Evolutionary conservation across 2,113 vertebrate species (phyloP).

Genomic region (Gopherus flavomarginatus): DNA sequence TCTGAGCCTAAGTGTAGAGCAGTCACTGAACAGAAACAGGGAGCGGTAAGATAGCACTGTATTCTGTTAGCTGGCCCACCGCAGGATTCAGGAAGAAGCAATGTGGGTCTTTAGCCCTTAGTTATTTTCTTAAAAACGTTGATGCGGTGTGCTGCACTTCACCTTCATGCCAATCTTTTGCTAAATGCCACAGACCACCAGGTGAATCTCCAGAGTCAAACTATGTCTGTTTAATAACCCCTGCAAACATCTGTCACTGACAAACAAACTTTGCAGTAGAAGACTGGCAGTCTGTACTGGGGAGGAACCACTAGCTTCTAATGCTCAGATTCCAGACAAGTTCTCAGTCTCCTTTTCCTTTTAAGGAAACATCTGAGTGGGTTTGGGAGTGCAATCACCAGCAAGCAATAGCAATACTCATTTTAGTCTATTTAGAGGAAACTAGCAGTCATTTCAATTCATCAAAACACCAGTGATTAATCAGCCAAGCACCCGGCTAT

Average conservation of each 20-base stretch:
- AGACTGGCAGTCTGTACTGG: neutral
- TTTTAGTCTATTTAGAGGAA: conserved; percentile 81
- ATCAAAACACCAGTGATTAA: conserved; percentile 74
- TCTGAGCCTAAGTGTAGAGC: neutral
- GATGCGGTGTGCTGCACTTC: neutral
- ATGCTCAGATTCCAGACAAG: conserved; percentile 63
- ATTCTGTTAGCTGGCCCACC: neutral
- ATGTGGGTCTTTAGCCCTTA: neutral
- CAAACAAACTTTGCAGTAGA: neutral
- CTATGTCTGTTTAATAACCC: neutral
- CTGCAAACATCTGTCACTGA: neutral
- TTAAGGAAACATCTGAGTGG: conserved; percentile 81
- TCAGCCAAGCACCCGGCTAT: conserved; percentile 66
- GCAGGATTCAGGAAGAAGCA: neutral
- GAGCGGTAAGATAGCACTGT: neutral
- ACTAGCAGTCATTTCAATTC: conserved; percentile 70
- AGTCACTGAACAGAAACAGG: neutral
- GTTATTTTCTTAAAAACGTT: neutral
- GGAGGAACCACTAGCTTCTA: neutral
- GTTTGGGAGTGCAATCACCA: conserved; percentile 54
- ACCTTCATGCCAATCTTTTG: neutral
- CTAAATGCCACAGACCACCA: neutral
- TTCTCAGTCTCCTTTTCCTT: conserved; percentile 79
- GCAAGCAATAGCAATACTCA: conserved; percentile 55
- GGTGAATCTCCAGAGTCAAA: neutral